Base-by-base conservation (phyloP, 2,113 vertebrate species). In the Phylloscopus trochilus region DNA sequence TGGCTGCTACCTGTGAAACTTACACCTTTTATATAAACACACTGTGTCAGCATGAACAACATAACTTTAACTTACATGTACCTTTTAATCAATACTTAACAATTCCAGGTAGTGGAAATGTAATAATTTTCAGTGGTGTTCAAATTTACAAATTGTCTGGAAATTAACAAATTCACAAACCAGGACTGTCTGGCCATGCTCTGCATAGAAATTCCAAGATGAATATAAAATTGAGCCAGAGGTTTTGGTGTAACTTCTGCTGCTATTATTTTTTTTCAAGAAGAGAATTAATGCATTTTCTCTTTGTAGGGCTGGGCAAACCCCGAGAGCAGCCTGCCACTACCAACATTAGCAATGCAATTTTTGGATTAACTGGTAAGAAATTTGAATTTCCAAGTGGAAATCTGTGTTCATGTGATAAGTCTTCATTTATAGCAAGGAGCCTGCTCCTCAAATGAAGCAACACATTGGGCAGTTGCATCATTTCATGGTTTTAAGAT, bases 401-500 rank as follows among this genome's bases (percentile, higher is more conserved):
- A 83, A 90, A 90, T 56, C 72, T 72, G 47, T 10, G 15, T 37
- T 83, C 46, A 41, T 1, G 3, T 23, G 47, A 58, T 3, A 44
- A n/a, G 47, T 52, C 47, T 81, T 92, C 46, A 64, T 51, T 30
- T 74, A 33, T 6, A 79, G 74, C 49, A 75, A 60, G 47, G 43
- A 77, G 59, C 9, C 21, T 11, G 41, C 6, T 59, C 63, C 56
- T 68, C 85, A 68, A 31, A 59, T 27, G 47, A 94, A 86, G 55
- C 79, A 76, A 77, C 47, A 26, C 67, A 53, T 27, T 62, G 80
- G 63, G 69, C 60, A 80, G 82, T 41, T 51, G 43, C 92, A 97
- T 76, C 68, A 56, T 66, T 87, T 94, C 46, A n/a, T 85, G 88
- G 76, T 73, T 90, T 95, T 75, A 78, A 76, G 94, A 96, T 95